Base-by-base conservation (phyloP, 2,888 invertebrate genomes). In the Stenoptilia bipunctidactyla region DNA sequence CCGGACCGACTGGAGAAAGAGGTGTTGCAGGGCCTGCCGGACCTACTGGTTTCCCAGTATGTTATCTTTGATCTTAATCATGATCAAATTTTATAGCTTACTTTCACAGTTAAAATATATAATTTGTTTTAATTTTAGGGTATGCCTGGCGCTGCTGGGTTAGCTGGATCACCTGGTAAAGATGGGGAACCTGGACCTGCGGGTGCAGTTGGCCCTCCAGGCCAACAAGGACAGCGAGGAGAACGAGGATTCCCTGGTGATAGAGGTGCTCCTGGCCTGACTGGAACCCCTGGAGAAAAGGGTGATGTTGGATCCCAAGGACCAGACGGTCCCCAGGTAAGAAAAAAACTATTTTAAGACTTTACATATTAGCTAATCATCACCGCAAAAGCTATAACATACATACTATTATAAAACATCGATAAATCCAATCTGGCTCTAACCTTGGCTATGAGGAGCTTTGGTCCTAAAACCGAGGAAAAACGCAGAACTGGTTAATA, bases 1-100 rank as follows among this genome's bases (percentile, higher is more conserved):
- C 88, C 2, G 92, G 92, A n/a, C 68, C 87, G 15, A 85, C 89
- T 48, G 93, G 93, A 15, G 89, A 90, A 57, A 76, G 94, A 55
- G 95, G 95, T 39, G 87, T 90, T 5, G 85, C 89, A 3, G 95
- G 96, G 1, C 83, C 89, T 1, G 79, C 89, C 9, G 96, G 96
- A 35, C 87, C 92, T 1, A 87, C 92, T 55, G 95, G 94, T 40
- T 93, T 92, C 56, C 92, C 92, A 66, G 92, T 91, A 80, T 68
- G 56, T 45, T 38, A 13, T 25, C 36, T n/a, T 2, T 37, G 34
- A 34, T 13, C 8, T 33, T 36, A 12, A 9, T 13, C n/a, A n/a
- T 36, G 39, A 13, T 40, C 15, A 37, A 13, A 30, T 36, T 25
- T 36, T 10, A 20, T 37, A 12, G n/a, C 10, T 14, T 13, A n/a